A percentile compares a stretch with the other conserved stretches of the same genome.
Conservation (phyloP, 2,888 invertebrate species). For the Caenorhabditis drosophilae region DNA sequence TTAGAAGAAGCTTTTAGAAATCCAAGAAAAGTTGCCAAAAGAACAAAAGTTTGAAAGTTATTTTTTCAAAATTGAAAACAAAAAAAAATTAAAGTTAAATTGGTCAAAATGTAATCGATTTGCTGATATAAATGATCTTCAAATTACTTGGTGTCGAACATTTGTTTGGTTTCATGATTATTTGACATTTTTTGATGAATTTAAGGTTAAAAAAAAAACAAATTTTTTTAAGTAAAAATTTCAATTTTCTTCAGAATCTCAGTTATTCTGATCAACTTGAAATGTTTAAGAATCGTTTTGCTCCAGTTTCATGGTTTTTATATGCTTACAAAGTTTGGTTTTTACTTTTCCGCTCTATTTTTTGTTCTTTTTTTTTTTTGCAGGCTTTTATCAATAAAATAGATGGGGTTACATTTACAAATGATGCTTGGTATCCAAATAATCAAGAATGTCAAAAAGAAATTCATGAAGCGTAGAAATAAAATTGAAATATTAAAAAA, state of each 20-base stretch:
- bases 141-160: constrained; percentile 49
- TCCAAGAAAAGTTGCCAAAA: constrained; percentile 39
- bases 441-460: constrained; percentile 32
- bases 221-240: neutral
- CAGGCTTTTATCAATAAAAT: constrained; percentile 17
- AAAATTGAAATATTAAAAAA: neutral
- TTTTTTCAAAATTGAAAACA: too few relatives aligned
- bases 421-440: constrained; percentile 49
- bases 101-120: constrained; percentile 37
- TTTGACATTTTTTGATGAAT: constrained; percentile 30
- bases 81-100: constrained; percentile 27
- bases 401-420: constrained; percentile 47
- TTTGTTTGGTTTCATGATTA: constrained; percentile 51
- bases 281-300: constrained; percentile 41
- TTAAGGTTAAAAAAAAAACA: constrained; percentile 22
- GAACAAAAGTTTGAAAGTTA: constrained; percentile 30
- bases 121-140: constrained; percentile 39
- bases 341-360: constrained; percentile 1
- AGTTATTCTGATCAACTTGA: constrained; percentile 23
- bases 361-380: neutral
- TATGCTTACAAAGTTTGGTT: constrained; percentile 33
- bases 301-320: constrained; percentile 45
- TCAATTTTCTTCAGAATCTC: constrained; percentile 19
- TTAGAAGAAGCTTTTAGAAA: constrained; percentile 38
- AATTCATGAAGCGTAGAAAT: constrained; percentile 32